Conservation (phyloP, 1,140 invertebrate species). For the Papilio glaucus region DNA sequence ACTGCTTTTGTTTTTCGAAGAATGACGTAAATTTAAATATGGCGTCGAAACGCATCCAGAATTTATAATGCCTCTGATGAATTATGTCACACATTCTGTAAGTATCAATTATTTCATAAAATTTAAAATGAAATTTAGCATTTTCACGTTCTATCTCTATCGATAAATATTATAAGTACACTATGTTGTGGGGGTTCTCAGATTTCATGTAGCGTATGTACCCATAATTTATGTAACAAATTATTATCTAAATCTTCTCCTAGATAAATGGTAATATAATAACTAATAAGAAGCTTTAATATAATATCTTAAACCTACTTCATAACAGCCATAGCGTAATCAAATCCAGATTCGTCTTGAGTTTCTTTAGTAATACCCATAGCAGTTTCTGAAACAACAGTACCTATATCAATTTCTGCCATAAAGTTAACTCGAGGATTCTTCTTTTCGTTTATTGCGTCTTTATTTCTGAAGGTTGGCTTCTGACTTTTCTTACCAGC, state of each 20-base stretch:
- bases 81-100: constrained; percentile 89
- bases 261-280: too few relatives aligned
- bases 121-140: too few relatives aligned
- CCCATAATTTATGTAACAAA: too few relatives aligned
- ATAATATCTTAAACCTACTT: constrained; percentile 78
- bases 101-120: constrained; percentile 30
- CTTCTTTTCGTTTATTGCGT: too few relatives aligned
- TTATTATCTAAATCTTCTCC: too few relatives aligned
- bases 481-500: not conserved
- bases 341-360: constrained; percentile 86
- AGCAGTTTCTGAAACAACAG: constrained; percentile 84
- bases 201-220: too few relatives aligned
- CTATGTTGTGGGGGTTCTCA: too few relatives aligned
- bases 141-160: too few relatives aligned
- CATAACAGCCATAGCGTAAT: constrained; percentile 90
- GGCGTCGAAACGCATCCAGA: constrained; percentile 84
- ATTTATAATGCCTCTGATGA: constrained; percentile 86
- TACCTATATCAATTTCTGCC: constrained; percentile 8
- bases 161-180: too few relatives aligned
- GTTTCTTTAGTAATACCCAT: constrained; percentile 88
- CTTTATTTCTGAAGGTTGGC: too few relatives aligned
- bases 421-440: too few relatives aligned
- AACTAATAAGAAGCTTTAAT: too few relatives aligned
- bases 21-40: constrained; percentile 85
- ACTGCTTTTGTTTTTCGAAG: constrained; percentile 84